These are phyloP conservation scores for Myotis davidii DNA, from an alignment of 2,113 vertebrate genomes.

Conservation along the genomic window DNA sequence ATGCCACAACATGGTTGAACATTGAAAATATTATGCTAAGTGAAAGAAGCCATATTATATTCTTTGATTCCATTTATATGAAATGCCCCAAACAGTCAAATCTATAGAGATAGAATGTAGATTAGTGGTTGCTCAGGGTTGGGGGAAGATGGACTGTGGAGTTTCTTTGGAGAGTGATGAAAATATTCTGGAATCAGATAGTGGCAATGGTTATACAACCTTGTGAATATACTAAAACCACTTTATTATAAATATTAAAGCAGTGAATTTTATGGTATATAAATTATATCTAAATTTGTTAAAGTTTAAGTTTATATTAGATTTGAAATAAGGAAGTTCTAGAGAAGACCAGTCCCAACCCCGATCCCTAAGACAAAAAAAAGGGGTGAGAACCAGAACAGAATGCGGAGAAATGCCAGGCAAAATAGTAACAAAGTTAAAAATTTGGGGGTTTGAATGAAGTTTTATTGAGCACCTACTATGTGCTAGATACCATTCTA, in stretches of 20 bases:
- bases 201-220: background rate
- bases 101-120: background rate
- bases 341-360: background rate
- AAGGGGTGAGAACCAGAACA: background rate
- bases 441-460: background rate
- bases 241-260: background rate
- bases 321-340: conserved; percentile 3
- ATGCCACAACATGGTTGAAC: background rate
- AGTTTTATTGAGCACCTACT: background rate
- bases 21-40: background rate
- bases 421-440: background rate
- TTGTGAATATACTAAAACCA: background rate
- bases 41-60: background rate
- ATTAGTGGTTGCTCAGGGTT: background rate
- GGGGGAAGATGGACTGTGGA: too few relatives aligned
- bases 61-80: background rate
- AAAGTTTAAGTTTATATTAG: background rate
- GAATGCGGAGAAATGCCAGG: background rate
- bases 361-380: background rate
- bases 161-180: background rate
- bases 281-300: background rate
- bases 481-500: background rate
- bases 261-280: background rate
- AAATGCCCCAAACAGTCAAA: background rate
- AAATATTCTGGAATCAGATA: background rate